These are phyloP conservation scores for Microcebus tavaratra DNA, from an alignment of 2,113 vertebrate genomes.

Conservation along the genomic window DNA sequence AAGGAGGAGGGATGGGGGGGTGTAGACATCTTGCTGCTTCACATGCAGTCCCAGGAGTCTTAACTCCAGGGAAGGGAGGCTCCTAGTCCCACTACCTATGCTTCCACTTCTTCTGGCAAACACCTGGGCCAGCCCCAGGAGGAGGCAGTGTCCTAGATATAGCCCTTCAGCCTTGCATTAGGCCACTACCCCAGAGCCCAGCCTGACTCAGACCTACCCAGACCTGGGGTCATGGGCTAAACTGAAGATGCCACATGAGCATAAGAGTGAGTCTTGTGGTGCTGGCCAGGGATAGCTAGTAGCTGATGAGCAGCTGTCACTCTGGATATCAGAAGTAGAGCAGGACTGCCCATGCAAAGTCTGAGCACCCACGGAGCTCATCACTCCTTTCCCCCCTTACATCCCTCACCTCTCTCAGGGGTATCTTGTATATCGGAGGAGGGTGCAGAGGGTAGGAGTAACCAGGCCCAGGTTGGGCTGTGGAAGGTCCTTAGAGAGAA, in stretches of 20 bases:
- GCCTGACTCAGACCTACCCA: neutral
- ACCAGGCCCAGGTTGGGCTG: neutral
- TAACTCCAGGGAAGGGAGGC: neutral
- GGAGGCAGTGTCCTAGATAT: neutral
- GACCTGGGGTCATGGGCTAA: neutral
- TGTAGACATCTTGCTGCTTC: neutral
- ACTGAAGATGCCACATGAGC: no score
- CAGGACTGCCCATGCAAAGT: neutral
- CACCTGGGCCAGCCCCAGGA: neutral
- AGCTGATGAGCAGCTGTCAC: neutral
- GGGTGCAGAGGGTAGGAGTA: neutral
- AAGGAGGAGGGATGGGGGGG: neutral
- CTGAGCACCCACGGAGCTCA: no score
- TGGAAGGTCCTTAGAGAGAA: neutral
- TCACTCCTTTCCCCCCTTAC: neutral
- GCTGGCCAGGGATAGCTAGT: neutral
- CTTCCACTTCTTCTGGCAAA: neutral
- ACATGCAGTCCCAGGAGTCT: neutral
- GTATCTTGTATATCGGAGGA: neutral
- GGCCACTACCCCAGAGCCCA: neutral
- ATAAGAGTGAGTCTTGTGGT: accelerated
- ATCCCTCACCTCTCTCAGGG: neutral
- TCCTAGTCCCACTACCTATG: no score
- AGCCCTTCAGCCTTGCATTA: neutral
- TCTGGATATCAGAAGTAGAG: neutral